Evolutionary conservation across 1,140 invertebrate genomes (phyloP).

Genomic region (Probaryconus sp.): DNA sequence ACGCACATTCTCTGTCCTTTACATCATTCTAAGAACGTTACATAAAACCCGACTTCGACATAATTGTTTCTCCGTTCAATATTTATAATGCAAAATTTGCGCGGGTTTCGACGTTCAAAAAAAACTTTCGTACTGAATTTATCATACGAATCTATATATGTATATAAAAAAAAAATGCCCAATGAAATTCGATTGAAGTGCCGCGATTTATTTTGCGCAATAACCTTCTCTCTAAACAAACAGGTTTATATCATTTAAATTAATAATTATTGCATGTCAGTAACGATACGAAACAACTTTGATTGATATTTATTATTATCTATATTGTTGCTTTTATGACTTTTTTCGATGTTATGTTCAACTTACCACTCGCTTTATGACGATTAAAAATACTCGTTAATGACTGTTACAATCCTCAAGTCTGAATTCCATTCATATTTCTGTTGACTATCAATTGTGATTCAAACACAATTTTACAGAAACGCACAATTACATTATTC

Average conservation of each 20-base stretch:
- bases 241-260: conserved; percentile 38
- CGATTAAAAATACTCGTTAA: conserved; percentile 2
- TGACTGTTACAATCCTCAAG: background rate
- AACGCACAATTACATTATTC: background rate
- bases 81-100: too few species aligned
- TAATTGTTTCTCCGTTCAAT: too few species aligned
- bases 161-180: too few species aligned
- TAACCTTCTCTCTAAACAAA: conserved; percentile 27
- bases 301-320: conserved; percentile 40
- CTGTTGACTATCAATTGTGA: background rate
- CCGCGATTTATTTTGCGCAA: conserved; percentile 30
- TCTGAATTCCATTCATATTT: conserved; percentile 7
- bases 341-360: conserved; percentile 15
- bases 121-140: too few species aligned
- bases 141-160: too few species aligned
- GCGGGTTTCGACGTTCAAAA: too few species aligned
- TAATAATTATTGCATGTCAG: conserved; percentile 25
- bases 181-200: conserved; percentile 18
- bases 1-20: too few species aligned
- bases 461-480: background rate
- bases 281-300: conserved; percentile 15
- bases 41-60: too few species aligned
- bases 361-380: conserved; percentile 16
- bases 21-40: too few species aligned
- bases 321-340: conserved; percentile 29